A percentile compares a stretch with the other conserved stretches of the same genome.
Conservation (phyloP, 1,140 invertebrate species). For the Lamellibrachia luymesi region DNA sequence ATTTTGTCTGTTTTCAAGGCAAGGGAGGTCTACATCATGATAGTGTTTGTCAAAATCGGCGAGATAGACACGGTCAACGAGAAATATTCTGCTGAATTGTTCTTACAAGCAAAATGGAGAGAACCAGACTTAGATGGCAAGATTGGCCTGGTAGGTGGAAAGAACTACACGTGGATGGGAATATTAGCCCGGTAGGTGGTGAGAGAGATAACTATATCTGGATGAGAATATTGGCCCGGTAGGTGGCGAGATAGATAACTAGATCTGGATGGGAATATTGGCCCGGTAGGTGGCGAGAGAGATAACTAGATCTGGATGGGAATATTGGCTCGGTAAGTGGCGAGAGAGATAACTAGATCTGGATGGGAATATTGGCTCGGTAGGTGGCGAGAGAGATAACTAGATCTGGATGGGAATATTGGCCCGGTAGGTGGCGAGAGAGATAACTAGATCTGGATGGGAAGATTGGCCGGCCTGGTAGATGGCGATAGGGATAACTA, state of each 20-base stretch:
- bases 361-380: background rate
- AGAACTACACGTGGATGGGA: background rate
- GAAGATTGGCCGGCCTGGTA: background rate
- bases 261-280: background rate
- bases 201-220: background rate
- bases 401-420: background rate
- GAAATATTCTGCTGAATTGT: slow-evolving; percentile 43
- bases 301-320: background rate
- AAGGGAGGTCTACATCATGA: slow-evolving; percentile 35
- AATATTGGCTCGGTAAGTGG: background rate
- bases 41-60: slow-evolving; percentile 45
- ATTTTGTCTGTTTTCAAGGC: slow-evolving; percentile 20
- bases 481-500: background rate
- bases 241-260: background rate
- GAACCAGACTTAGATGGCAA: slow-evolving; percentile 36
- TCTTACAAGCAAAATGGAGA: slow-evolving; percentile 44
- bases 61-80: slow-evolving; percentile 49
- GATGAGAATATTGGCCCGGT: background rate
- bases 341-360: background rate
- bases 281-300: background rate
- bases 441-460: background rate
- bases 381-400: background rate
- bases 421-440: background rate
- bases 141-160: background rate
- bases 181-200: too few species aligned